Conservation (phyloP, 2,113 vertebrate genomes). For the Megaceryle maxima region DNA sequence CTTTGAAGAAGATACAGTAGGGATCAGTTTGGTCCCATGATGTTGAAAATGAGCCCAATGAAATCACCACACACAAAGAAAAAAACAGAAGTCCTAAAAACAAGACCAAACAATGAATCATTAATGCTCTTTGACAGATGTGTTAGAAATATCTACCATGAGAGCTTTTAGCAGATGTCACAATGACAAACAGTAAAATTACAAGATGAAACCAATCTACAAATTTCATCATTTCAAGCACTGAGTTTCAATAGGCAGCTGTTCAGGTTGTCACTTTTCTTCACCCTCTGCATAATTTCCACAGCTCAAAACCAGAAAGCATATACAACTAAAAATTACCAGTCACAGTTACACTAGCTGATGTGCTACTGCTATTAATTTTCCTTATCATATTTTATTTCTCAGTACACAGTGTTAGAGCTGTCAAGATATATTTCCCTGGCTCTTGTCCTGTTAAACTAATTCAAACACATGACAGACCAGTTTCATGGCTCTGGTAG, state of each 20-base stretch:
- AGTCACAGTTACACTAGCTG: constrained; percentile 25
- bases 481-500: neutral
- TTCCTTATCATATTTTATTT: constrained; percentile 36
- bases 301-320: constrained; percentile 1
- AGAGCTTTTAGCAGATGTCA: constrained; percentile 42
- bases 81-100: neutral
- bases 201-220: constrained; percentile 28
- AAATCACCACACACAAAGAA: neutral
- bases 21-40: neutral
- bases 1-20: neutral
- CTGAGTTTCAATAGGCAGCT: constrained; percentile 19
- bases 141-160: neutral
- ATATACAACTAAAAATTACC: constrained; percentile 26
- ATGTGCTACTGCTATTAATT: constrained; percentile 37
- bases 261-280: constrained; percentile 19
- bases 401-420: neutral
- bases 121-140: constrained; percentile 3
- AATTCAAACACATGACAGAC: constrained; percentile 15
- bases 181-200: neutral
- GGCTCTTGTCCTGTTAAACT: neutral
- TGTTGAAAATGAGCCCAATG: neutral
- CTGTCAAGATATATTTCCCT: constrained; percentile 17
- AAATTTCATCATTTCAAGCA: constrained; percentile 21
- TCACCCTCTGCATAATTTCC: neutral
- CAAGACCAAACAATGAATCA: constrained; percentile 5